Conservation (phyloP, 2,113 vertebrate genomes). For the Delphinapterus leucas region DNA sequence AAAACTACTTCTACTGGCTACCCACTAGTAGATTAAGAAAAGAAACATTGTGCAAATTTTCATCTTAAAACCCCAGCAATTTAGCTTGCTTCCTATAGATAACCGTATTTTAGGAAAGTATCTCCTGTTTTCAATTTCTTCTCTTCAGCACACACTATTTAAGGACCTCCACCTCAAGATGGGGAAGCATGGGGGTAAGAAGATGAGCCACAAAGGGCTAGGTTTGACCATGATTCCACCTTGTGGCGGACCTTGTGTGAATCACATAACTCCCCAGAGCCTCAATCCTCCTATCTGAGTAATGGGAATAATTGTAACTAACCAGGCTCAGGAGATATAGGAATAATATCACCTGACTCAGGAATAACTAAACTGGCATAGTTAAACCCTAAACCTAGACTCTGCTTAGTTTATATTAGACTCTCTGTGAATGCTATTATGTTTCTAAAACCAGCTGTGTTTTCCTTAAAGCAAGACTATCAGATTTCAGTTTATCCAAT, state of each 20-base stretch:
- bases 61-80: not conserved
- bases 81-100: not conserved
- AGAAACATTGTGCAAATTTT: not conserved
- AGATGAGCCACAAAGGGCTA: too few relatives aligned
- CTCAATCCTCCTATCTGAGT: not conserved
- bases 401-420: not conserved
- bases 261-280: not conserved
- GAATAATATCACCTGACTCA: not conserved
- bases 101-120: not conserved
- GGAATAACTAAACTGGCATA: not conserved
- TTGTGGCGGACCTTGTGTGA: not conserved
- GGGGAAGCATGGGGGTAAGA: accelerated
- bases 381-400: not conserved
- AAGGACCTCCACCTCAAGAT: not conserved
- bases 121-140: not conserved
- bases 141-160: not conserved
- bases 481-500: not conserved
- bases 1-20: not conserved
- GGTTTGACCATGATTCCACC: not conserved
- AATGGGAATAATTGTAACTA: not conserved
- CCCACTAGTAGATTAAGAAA: not conserved
- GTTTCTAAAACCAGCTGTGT: not conserved
- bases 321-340: not conserved
- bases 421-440: not conserved
- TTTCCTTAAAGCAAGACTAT: not conserved